Base-by-base conservation (phyloP, 2,888 invertebrate genomes). In the Lasioglossum marginatum region DNA sequence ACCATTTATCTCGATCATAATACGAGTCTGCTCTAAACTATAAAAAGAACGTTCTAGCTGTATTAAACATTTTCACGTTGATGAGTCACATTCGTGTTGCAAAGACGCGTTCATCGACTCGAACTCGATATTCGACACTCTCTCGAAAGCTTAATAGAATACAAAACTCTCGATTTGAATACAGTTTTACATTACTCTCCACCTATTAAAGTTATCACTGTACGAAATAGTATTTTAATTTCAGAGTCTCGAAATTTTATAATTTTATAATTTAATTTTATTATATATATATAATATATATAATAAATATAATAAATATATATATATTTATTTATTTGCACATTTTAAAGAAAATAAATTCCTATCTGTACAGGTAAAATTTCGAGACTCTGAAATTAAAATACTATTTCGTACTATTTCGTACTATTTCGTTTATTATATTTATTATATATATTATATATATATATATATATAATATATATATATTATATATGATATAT, bases 1-100 rank as follows among this genome's bases (percentile, higher is more conserved):
- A 89, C 86, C 91, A 87, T 90, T 90, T 89, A 92, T 92, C 91
- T 92, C 92, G 94, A 92, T 91, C 92, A 90, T 91, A 92, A 88
- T 91, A 90, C 83, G 86, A 82, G 84, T 87, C 88, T 86, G 91
- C 90, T 91, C 92, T 93, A 92, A 92, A 93, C 92, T 88, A 92
- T 88, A 93, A 92, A 92, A 91, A 92, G 90, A 92, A 89, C 60
- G 88, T 85, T 45, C 70, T 68, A 72, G 80, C 78, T 88, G 83
- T 12, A 79, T 89, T 91, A 90, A 83, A 75, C 34, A 63, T 27
- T 73, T 66, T 74, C 60, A 43, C 40, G 45, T 45, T 70, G 79
- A 90, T 80, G 83, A 90, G 87, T 87, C 71, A 87, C 88, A 90
- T 83, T 88, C 84, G 76, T 79, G 27, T 40, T 57, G 2, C 72